Conservation (phyloP, 2,113 vertebrate species). For the Baryphthengus martii region DNA sequence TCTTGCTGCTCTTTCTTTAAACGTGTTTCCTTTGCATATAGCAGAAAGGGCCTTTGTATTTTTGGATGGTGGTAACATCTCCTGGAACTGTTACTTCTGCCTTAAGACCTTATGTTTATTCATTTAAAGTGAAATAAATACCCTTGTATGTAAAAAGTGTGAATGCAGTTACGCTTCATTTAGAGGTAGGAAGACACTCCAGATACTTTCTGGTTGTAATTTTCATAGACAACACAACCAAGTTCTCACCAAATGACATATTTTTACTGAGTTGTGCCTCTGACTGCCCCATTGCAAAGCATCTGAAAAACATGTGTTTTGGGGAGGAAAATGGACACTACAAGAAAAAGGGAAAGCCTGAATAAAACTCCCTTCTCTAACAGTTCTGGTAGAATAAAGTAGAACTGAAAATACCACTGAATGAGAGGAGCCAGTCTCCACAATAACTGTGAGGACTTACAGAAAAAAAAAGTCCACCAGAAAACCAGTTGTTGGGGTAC, state of each 20-base stretch:
- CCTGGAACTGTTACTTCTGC: neutral
- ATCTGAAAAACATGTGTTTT: neutral
- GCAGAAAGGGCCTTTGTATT: neutral
- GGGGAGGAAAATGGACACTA: neutral
- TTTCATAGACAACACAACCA: neutral
- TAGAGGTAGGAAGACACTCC: neutral
- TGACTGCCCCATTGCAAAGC: neutral
- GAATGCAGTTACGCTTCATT: neutral
- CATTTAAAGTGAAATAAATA: neutral
- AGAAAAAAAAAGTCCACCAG: neutral
- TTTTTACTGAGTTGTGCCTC: neutral
- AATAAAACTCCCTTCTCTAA: neutral
- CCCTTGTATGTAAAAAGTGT: neutral
- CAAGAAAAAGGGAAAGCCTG: neutral
- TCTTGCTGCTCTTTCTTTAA: neutral
- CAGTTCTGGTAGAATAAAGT: neutral
- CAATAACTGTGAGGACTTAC: neutral
- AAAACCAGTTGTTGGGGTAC: neutral
- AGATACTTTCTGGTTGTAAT: neutral
- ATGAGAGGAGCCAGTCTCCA: neutral
- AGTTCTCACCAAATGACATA: accelerated
- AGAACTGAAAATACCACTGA: neutral
- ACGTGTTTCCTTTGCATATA: neutral
- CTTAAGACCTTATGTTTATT: neutral
- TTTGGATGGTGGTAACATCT: neutral